Evolutionary conservation across 2,888 invertebrate genomes (phyloP).

Genomic region (Brachyptera putata): DNA sequence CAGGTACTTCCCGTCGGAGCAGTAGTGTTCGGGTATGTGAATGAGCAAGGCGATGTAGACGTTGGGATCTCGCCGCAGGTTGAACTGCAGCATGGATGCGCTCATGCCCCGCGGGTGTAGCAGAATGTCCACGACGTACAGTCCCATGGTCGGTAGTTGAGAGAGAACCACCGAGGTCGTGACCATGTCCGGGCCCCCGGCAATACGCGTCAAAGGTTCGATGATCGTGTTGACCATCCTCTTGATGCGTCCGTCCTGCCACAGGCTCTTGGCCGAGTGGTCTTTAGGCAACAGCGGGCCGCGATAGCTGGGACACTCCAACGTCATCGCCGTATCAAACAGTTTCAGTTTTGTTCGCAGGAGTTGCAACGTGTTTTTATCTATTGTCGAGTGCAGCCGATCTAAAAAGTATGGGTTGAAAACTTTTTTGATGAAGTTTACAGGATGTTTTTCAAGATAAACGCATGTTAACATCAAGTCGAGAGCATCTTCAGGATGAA

Average conservation of each 20-base stretch:
- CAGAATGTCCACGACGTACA: conserved; percentile 58
- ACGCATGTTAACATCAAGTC: conserved; percentile 61
- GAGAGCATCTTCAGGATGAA: conserved; percentile 54
- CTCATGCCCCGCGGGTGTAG: conserved; percentile 49
- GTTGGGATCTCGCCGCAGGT: conserved; percentile 46
- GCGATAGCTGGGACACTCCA: conserved; percentile 56
- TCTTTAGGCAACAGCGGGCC: conserved; percentile 56
- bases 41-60: conserved; percentile 56
- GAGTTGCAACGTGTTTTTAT: conserved; percentile 42
- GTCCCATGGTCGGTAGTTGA: conserved; percentile 52
- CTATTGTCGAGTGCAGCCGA: conserved; percentile 47
- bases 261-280: conserved; percentile 50
- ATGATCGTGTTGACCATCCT: conserved; percentile 50
- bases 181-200: conserved; percentile 48
- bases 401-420: conserved; percentile 58
- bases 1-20: conserved; percentile 52
- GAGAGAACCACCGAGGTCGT: conserved; percentile 52
- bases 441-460: conserved; percentile 58
- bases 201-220: conserved; percentile 46
- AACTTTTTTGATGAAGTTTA: conserved; percentile 55
- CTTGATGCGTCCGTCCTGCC: conserved; percentile 52
- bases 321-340: conserved; percentile 59
- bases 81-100: conserved; percentile 46
- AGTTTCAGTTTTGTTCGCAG: conserved; percentile 53
- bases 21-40: conserved; percentile 62